These are phyloP conservation scores for Heliothis peltigera DNA, from an alignment of 2,888 invertebrate genomes.

Conservation along the genomic window DNA sequence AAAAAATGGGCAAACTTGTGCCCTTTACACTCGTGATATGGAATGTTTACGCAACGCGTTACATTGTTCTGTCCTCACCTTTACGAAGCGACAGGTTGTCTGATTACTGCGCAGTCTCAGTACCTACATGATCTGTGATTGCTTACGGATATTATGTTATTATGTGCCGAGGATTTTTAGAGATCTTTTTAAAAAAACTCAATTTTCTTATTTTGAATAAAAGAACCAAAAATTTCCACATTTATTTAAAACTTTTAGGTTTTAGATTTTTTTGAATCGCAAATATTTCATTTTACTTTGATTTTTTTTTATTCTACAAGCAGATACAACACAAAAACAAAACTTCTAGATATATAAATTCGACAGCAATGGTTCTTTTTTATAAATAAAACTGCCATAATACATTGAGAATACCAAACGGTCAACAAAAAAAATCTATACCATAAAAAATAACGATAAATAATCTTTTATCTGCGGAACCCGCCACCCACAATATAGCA, in stretches of 20 bases:
- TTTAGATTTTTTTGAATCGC: no score
- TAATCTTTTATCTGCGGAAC: constrained; percentile 37
- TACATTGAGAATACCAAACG: neutral
- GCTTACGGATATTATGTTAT: constrained; percentile 52
- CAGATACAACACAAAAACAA: no score
- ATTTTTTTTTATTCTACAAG: no score
- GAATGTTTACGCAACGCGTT: constrained; percentile 47
- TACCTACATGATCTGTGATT: constrained; percentile 57
- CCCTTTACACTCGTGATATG: constrained; percentile 40
- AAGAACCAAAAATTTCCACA: no score
- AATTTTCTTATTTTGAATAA: no score
- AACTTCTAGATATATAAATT: no score
- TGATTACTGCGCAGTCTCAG: constrained; percentile 46
- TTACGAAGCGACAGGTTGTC: constrained; percentile 62
- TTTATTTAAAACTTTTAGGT: no score
- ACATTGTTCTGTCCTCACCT: constrained; percentile 60
- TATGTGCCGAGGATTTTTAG: constrained; percentile 18
- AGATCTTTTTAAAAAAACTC: no score
- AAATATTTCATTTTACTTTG: no score
- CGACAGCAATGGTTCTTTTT: no score
- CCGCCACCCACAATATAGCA: constrained; percentile 37
- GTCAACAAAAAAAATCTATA: constrained; percentile 7
- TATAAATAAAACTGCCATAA: no score
- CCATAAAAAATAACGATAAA: constrained; percentile 26
- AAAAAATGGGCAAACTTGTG: constrained; percentile 24